phyloP scores from a whole-genome alignment of 2,113 vertebrate species.

The Oryctolagus cuniculus region DNA sequence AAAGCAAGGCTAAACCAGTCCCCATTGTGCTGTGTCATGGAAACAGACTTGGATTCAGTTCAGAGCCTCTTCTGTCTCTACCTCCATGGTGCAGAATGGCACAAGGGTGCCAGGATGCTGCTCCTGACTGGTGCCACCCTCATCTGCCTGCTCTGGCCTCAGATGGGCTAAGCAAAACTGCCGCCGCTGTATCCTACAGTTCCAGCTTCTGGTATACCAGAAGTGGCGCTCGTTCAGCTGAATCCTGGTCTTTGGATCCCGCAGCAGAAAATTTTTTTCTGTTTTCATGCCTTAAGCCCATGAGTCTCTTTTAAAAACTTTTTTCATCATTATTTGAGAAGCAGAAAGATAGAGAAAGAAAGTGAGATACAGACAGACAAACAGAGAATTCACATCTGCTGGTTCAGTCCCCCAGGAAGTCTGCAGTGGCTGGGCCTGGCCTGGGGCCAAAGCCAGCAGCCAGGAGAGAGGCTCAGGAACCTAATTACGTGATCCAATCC shows the following conservation, averaged over 20 bases:
- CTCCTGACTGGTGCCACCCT: not conserved
- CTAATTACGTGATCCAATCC: no score
- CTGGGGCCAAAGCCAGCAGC: no score
- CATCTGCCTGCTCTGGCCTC: not conserved
- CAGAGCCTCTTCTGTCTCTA: not conserved
- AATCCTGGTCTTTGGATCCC: not conserved
- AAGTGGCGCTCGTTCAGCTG: not conserved
- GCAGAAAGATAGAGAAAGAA: no score
- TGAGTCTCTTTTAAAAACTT: not conserved
- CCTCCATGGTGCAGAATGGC: not conserved
- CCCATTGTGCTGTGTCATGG: not conserved
- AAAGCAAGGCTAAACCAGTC: not conserved
- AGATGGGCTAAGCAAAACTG: not conserved
- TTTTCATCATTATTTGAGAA: no score
- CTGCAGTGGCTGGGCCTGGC: no score
- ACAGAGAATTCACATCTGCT: no score
- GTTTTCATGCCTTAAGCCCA: not conserved
- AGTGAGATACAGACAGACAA: no score
- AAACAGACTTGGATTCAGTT: not conserved
- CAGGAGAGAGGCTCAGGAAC: no score
- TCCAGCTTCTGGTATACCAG: not conserved
- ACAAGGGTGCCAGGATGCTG: rapidly evolving
- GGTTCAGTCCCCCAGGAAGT: no score
- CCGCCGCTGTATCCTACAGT: not conserved
- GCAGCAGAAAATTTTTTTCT: not conserved